Conservation (phyloP, 1,140 invertebrate species). For the Listronotus oregonensis region DNA sequence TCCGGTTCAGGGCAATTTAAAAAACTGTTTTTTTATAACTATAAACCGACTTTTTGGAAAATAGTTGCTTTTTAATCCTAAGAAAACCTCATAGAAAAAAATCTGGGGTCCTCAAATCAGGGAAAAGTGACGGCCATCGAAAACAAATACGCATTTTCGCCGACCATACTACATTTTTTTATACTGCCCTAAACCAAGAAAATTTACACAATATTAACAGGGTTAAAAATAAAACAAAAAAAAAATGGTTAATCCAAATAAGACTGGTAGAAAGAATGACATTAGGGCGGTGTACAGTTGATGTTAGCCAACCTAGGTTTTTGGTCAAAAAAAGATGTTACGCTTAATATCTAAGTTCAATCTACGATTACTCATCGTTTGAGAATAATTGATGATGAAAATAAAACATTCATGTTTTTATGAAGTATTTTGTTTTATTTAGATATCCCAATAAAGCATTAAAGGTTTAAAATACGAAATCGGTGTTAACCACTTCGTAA, state of each 20-base stretch:
- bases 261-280: conserved; percentile 52
- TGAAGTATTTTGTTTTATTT: conserved; percentile 27
- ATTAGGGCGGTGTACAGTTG: conserved; percentile 49
- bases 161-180: not conserved
- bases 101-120: too few species aligned
- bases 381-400: conserved; percentile 43
- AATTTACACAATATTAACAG: conserved; percentile 37
- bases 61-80: not conserved
- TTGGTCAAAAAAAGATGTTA: conserved; percentile 26
- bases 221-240: conserved; percentile 47
- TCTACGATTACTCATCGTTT: conserved; percentile 50
- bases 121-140: too few species aligned
- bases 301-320: conserved; percentile 39
- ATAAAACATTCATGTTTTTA: conserved; percentile 51
- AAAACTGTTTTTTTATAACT: conserved; percentile 4
- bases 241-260: conserved; percentile 46
- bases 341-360: conserved; percentile 47
- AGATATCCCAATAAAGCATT: not conserved
- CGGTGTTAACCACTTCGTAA: too few species aligned
- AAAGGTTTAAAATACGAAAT: too few species aligned
- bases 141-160: too few species aligned
- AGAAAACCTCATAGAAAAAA: not conserved
- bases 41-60: not conserved
- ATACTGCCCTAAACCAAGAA: conserved; percentile 6
- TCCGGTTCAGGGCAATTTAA: conserved; percentile 12